Base-by-base conservation (phyloP, 2,113 vertebrate genomes). In the Lepus americanus region DNA sequence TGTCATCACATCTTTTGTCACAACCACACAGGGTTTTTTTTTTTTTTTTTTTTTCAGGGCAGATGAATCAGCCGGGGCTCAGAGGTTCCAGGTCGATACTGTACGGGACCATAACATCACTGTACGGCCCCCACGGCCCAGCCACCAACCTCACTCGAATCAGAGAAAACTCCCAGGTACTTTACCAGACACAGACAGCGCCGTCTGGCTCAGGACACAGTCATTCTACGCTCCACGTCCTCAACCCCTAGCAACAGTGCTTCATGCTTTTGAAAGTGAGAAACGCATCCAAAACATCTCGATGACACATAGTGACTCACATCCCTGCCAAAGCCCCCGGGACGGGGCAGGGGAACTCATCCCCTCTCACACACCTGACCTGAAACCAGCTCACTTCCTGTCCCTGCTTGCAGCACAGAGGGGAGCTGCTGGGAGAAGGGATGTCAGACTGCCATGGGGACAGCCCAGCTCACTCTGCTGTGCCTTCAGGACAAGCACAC, bases 111-210 rank as follows among this genome's bases (percentile, higher is more conserved):
- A n/a, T 39, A 79, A 44, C 59, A 51, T 55, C 72, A 63, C 66
- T 17, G 55, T 64, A 44, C 66, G 74, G 51, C 64, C 93, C 90
- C 67, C 74, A 44, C 9, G 2, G 92, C 90, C 80, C 66, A 76
- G 67, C 77, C 77, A 19, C 81, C 19, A 53, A 11, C 53, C 74
- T 36, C 14, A 5, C 12, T 2, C 8, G 59, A 49, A 67, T 14
- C 74, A 25, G 16, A 95, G 82, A 97, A 97, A 97, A 97, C 36
- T 96, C 96, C 96, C 90, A 70, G 96, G 97, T 96, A 80, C 96
- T 97, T 97, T 97, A 97, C 96, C 95, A 89, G 80, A 77, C 61
- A 5, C 63, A 6, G 27, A 59, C 1, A 55, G 36, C 59, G 3
- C 61, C 33, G 33, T 78, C 90, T 90, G 25, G 55, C 81, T 73